Evolutionary conservation across 1,140 invertebrate genomes (phyloP), one percentile per base, ranked within the genome.

Genomic region (Dolichoris vasculosae): DNA sequence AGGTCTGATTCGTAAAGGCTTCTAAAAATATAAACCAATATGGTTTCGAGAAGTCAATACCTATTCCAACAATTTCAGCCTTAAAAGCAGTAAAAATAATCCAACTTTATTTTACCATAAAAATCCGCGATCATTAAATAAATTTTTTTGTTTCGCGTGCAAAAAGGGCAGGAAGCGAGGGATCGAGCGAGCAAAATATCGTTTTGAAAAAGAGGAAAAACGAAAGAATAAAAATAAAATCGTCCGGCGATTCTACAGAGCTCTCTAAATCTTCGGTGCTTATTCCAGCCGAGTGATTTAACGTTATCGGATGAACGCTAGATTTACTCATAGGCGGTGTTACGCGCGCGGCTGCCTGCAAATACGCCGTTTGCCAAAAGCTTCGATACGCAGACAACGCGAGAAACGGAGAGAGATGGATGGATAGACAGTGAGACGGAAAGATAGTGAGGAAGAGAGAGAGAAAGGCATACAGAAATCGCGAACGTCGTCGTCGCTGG

Each of bases 251-350:
- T 40, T 69, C 67, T 51, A 43, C 63, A 46, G 43, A 9, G 73
- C 73, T 82, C 82, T 64, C 76, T 80, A 84, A 87, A 87, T 73
- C 69, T 67, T 46, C 59, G 76, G 83, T 43, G 86, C 84, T 85
- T 82, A 85, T 87, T 83, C 83, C 84, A 48, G 76, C 35, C 81
- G 86, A 83, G 81, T 86, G 84, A 87, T 87, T 84, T 84, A 87
- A 79, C 80, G 86, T 76, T 85, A 85, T 87, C 86, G 86, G 83
- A 87, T 87, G 80, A 87, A 84, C 73, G 86, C 23, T 87, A 82
- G 86, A 87, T 87, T 87, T 84, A 85, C 78, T 82, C 83, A 64
- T 63, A 69, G 67, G 69, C 35, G 43, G 69, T 83, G 82, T 64
- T 76, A 35, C 43, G 71, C 73, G 55, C 82, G 26, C 55, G 67